Base-by-base conservation (phyloP, 92 coral and sea anemone species). In the Galaxea fascicularis region DNA sequence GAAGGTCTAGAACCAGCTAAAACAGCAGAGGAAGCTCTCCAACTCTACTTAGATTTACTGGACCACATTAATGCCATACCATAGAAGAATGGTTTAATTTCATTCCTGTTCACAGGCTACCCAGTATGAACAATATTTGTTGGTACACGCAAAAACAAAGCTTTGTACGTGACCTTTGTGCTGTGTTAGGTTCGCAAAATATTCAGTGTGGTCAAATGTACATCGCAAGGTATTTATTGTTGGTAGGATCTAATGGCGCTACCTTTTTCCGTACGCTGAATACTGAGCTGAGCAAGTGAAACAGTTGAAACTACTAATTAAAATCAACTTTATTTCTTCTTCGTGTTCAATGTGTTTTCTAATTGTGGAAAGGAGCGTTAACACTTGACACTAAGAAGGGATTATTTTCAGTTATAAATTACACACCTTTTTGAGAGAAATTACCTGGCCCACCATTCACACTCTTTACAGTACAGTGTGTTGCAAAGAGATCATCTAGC, bases 21-120 rank as follows among this genome's bases (percentile, higher is more conserved):
- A 29, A 83, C 74, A 49, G 87, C 82, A 31, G 69, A 83, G 63
- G 87, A 83, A 31, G 87, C 87, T 41, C 22, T 57, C 14, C 60
- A 62, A 24, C 49, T 83, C 26, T 83, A 83, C 72, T 39, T 83
- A 14, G 65, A 77, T 45, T 25, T 77, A 14, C 8, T 77, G 35
- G 68, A 63, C 25, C 12, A 63, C 35, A 63, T 63, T 46, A 59
- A 59, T 59, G 39, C 72, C 29, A 28, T 21, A 66, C 72, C 72
- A 66, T 28, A 66, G 72, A 66, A 66, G 39, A 66, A 66, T 66
- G 72, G 72, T 22, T 66, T 22, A 30, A 66, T 66, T 66, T 66
- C 72, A 66, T 66, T 25, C 31, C 31, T 66, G 72, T 66, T 66
- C 72, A 66, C 72, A 66, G 72, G 72, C 72, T 66, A 66, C 72